Evolutionary conservation across 2,888 invertebrate species (phyloP).

Genomic region (Enchytraeus crypticus): DNA sequence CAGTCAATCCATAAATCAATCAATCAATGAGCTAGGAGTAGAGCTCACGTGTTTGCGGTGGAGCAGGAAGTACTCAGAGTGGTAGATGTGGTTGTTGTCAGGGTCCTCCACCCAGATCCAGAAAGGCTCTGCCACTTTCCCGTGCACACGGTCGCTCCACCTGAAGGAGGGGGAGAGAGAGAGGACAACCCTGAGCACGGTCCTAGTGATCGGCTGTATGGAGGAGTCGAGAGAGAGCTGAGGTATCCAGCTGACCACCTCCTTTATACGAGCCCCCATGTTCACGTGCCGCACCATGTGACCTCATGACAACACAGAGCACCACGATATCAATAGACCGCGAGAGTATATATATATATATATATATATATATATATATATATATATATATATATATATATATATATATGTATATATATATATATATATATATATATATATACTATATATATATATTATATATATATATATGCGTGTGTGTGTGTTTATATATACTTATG

Average conservation of each 20-base stretch:
- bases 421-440: too few species aligned
- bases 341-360: too few species aligned
- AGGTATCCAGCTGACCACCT: conserved; percentile 78
- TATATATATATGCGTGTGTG: too few species aligned
- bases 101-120: conserved; percentile 99
- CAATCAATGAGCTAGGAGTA: too few species aligned
- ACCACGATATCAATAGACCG: too few species aligned
- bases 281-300: conserved; percentile 67
- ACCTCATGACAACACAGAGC: too few species aligned
- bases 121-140: conserved; percentile 77
- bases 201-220: conserved; percentile 90
- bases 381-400: neutral
- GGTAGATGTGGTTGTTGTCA: conserved; percentile 84
- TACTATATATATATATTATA: too few species aligned
- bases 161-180: conserved; percentile 56
- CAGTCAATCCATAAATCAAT: too few species aligned
- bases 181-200: conserved; percentile 61
- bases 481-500: too few species aligned
- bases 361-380: neutral
- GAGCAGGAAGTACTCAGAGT: conserved; percentile 81
- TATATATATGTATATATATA: neutral
- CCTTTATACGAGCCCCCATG: conserved; percentile 67
- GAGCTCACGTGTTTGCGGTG: conserved; percentile 67
- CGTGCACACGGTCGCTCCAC: conserved; percentile 84
- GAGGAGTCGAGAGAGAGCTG: conserved; percentile 69